These are phyloP conservation scores for Menidia menidia DNA, from an alignment of 2,797 vertebrate species.

Conservation along the genomic window DNA sequence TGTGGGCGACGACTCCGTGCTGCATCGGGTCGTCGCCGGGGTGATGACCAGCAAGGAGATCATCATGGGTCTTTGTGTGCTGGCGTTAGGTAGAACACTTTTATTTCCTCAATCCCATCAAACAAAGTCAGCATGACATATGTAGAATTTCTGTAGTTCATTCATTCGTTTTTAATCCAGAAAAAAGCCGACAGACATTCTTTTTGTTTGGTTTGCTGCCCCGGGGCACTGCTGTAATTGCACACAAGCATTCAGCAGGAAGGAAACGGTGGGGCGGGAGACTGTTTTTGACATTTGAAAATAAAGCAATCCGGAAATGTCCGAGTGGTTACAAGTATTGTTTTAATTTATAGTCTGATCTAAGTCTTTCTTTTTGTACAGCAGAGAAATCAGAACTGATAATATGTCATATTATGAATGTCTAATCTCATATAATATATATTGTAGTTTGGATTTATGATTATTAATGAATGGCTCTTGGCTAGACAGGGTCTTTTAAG, in stretches of 20 bases:
- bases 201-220: constrained; percentile 4
- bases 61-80: constrained; percentile 97
- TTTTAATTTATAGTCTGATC: constrained; percentile 24
- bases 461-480: neutral
- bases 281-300: constrained; percentile 49
- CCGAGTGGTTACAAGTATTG: constrained; percentile 34
- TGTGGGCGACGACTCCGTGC: constrained; percentile 93
- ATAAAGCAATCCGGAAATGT: constrained; percentile 69
- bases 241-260: constrained; percentile 35
- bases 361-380: neutral
- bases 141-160: neutral
- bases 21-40: constrained; percentile 93
- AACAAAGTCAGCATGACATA: neutral
- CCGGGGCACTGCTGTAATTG: neutral
- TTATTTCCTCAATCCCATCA: neutral
- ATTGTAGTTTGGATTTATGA: constrained; percentile 2
- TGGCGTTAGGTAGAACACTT: constrained; percentile 89
- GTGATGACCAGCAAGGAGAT: constrained; percentile 99
- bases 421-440: constrained; percentile 33
- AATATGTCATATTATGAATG: neutral
- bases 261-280: constrained; percentile 31
- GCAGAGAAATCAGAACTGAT: constrained; percentile 15
- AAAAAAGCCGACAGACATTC: neutral
- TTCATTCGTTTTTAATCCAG: neutral
- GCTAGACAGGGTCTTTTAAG: neutral